Percentiles rank a stretch among this genome's conserved stretches.
Evolutionary conservation across 2,113 vertebrate species (phyloP).

Genomic region (Nannospalax galili): DNA sequence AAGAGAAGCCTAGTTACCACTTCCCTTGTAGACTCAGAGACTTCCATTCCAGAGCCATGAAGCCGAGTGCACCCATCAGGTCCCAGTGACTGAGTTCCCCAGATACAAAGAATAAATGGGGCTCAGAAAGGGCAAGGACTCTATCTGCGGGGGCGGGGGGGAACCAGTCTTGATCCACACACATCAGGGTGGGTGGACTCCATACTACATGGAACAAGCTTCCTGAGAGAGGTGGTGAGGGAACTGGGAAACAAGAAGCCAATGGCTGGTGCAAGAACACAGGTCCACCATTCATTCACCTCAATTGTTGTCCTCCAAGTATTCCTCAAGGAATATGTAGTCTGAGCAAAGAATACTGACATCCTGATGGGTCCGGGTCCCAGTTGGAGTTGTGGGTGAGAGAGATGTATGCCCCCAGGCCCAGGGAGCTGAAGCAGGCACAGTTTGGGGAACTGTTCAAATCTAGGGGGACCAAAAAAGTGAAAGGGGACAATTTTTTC

Average conservation of each 20-base stretch:
- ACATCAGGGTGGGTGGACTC: neutral
- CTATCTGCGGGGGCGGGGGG: rapidly evolving
- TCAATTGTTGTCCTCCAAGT: rapidly evolving
- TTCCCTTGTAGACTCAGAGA: neutral
- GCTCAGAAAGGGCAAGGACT: neutral
- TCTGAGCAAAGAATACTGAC: neutral
- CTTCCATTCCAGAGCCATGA: rapidly evolving
- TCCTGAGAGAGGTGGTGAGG: neutral
- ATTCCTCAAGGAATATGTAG: neutral
- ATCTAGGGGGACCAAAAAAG: neutral
- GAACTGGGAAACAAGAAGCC: neutral
- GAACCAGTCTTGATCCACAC: neutral
- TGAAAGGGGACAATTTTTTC: neutral
- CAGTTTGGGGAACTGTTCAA: neutral
- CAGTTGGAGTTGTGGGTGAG: neutral
- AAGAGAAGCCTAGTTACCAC: neutral
- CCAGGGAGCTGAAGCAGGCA: neutral
- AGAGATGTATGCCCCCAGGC: neutral
- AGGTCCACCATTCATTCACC: neutral
- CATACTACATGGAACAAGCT: neutral
- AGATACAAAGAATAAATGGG: neutral
- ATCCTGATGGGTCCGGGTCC: neutral
- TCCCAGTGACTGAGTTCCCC: neutral
- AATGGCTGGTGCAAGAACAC: neutral
- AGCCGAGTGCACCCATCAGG: neutral